These are phyloP conservation scores for Scartelaos histophorus DNA, from an alignment of 2,113 vertebrate species.

Conservation along the genomic window DNA sequence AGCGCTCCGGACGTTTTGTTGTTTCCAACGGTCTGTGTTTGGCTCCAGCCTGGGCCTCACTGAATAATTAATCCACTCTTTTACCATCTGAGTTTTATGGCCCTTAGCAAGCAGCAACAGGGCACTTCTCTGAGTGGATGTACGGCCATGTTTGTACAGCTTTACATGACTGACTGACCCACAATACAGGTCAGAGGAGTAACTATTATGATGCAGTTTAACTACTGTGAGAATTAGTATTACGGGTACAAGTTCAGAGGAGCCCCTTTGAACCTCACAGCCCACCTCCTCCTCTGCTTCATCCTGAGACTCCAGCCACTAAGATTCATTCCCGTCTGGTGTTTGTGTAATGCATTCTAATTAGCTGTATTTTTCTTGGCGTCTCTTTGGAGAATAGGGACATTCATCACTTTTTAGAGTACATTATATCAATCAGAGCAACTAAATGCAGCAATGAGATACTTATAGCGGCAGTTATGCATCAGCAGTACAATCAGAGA, in stretches of 20 bases:
- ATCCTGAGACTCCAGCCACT: conserved; percentile 12
- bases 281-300: conserved; percentile 36
- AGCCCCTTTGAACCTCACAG: conserved; percentile 26
- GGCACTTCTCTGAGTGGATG: conserved; percentile 24
- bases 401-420: background rate
- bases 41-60: conserved; percentile 23
- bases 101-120: conserved; percentile 24
- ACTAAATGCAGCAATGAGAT: conserved; percentile 16
- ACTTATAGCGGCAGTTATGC: conserved; percentile 5
- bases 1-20: conserved; percentile 15
- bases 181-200: conserved; percentile 35
- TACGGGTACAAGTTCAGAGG: conserved; percentile 31
- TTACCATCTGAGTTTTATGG: conserved; percentile 31
- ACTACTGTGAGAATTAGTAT: conserved; percentile 51
- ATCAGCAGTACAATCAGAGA: conserved; percentile 7
- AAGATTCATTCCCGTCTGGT: conserved; percentile 9
- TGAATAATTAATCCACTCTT: conserved; percentile 36
- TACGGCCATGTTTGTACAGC: conserved; percentile 52
- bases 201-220: conserved; percentile 47
- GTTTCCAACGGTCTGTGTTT: conserved; percentile 32
- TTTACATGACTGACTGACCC: conserved; percentile 50
- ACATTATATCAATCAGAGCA: conserved; percentile 14
- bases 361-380: conserved; percentile 5
- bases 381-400: conserved; percentile 18
- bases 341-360: conserved; percentile 18